Conservation (phyloP, 2,888 invertebrate genomes). For the Ptycholaimellus sp. region DNA sequence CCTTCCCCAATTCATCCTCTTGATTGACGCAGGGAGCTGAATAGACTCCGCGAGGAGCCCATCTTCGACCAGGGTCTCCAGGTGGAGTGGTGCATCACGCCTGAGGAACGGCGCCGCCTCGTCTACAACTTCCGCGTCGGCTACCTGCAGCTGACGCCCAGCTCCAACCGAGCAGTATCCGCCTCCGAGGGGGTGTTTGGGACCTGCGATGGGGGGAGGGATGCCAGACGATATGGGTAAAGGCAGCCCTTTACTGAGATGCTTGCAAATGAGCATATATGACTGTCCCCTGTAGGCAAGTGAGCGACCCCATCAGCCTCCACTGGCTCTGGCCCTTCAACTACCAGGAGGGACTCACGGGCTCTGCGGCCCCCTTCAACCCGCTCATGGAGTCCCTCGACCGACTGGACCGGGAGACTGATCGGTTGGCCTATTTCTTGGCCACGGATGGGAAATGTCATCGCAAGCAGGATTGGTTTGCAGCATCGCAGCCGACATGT, state of each 20-base stretch:
- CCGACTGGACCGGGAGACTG: too few relatives aligned
- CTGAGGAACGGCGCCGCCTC: background rate
- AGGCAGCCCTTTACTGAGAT: too few relatives aligned
- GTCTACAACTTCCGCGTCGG: slow-evolving; percentile 1
- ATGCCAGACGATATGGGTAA: too few relatives aligned
- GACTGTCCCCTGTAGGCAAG: too few relatives aligned
- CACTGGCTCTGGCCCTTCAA: slow-evolving; percentile 22
- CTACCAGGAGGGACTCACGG: slow-evolving; percentile 15
- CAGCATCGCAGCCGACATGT: slow-evolving; percentile 14
- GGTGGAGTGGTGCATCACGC: background rate
- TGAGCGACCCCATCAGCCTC: slow-evolving; percentile 20
- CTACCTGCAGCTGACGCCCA: slow-evolving; percentile 16
- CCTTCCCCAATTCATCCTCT: too few relatives aligned
- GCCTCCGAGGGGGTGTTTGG: too few relatives aligned
- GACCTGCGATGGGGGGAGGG: too few relatives aligned
- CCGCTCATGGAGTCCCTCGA: slow-evolving; percentile 11
- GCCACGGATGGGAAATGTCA: background rate
- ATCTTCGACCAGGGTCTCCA: background rate
- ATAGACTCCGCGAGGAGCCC: too few relatives aligned
- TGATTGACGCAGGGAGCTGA: too few relatives aligned
- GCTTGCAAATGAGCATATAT: too few relatives aligned
- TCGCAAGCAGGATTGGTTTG: background rate
- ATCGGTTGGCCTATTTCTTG: too few relatives aligned
- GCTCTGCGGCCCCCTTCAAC: slow-evolving; percentile 12
- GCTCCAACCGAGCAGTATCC: too few relatives aligned